Percentiles rank a stretch among this genome's conserved stretches.
Conservation (phyloP, 2,113 vertebrate genomes). For the Megaptera novaeangliae region DNA sequence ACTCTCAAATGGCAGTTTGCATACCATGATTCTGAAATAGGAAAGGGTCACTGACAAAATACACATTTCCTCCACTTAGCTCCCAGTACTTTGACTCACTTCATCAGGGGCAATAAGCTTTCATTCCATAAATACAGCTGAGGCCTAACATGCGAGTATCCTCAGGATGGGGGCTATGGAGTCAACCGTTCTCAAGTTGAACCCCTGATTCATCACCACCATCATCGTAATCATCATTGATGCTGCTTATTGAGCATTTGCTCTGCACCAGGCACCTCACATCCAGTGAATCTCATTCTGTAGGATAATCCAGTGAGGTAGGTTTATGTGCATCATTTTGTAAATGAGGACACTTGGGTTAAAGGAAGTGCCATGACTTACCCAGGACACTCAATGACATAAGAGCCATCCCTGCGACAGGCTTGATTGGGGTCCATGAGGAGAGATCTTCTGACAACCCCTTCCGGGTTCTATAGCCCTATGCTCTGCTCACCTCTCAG, state of each 20-base stretch:
- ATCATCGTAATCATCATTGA: background rate
- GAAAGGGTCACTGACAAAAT: background rate
- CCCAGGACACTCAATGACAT: background rate
- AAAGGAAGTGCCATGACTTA: background rate
- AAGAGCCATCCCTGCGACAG: background rate
- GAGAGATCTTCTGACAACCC: background rate
- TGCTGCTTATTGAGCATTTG: background rate
- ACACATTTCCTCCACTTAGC: background rate
- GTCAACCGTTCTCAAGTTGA: background rate
- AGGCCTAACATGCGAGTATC: background rate
- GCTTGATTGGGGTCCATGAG: background rate
- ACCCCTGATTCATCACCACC: background rate
- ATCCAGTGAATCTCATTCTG: background rate
- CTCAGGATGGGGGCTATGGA: background rate
- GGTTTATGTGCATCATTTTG: background rate
- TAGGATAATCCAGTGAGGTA: background rate
- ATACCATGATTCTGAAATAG: background rate
- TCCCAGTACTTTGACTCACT: background rate
- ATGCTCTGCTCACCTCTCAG: background rate
- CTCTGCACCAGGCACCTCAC: background rate
- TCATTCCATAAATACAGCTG: background rate
- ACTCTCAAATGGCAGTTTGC: background rate
- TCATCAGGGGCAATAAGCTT: background rate
- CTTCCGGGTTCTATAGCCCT: rapidly evolving
- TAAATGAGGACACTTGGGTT: background rate